Conservation (phyloP, 2,888 invertebrate genomes). For the Cristatella mucedo region DNA sequence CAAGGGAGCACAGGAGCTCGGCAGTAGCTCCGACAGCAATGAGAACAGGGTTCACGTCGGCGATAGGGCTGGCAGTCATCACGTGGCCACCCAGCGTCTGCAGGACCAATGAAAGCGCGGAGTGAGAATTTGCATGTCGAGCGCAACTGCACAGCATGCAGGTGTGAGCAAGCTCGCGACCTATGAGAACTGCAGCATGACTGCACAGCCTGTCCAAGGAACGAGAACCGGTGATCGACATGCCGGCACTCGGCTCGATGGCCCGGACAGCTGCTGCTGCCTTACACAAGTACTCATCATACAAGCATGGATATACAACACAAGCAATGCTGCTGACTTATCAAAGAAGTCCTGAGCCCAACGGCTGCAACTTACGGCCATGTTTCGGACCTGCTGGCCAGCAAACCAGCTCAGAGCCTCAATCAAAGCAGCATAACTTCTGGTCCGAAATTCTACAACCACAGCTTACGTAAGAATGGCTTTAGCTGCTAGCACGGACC, state of each 20-base stretch:
- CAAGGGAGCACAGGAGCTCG: constrained; percentile 50
- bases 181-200: too few relatives aligned
- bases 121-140: too few relatives aligned
- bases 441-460: constrained; percentile 18
- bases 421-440: constrained; percentile 45
- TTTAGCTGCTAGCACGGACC: background rate
- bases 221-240: too few relatives aligned
- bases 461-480: background rate
- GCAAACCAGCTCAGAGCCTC: constrained; percentile 88
- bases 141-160: too few relatives aligned
- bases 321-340: too few relatives aligned
- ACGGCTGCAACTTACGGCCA: constrained; percentile 55
- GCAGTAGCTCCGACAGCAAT: constrained; percentile 53
- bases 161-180: too few relatives aligned
- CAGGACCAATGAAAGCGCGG: constrained; percentile 13
- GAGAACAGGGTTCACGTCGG: constrained; percentile 80
- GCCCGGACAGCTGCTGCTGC: too few relatives aligned
- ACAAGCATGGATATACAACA: too few relatives aligned
- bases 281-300: too few relatives aligned
- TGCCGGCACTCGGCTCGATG: too few relatives aligned
- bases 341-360: too few relatives aligned
- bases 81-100: constrained; percentile 77
- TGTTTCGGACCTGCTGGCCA: constrained; percentile 82
- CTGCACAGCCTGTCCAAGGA: too few relatives aligned
- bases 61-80: constrained; percentile 86